These are phyloP conservation scores for Cancer borealis DNA, from an alignment of 2,888 invertebrate genomes.

Conservation along the genomic window DNA sequence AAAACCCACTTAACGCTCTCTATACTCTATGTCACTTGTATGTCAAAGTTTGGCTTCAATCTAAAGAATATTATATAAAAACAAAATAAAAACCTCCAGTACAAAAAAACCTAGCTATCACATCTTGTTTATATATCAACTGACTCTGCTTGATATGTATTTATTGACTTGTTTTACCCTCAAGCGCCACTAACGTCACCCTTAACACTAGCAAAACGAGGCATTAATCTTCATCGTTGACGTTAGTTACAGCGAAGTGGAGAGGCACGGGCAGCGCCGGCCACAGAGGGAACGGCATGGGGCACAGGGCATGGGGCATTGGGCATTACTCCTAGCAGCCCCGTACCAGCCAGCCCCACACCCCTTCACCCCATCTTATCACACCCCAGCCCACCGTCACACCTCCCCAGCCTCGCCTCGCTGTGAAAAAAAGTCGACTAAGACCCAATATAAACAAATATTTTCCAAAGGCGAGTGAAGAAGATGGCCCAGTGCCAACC, in stretches of 20 bases:
- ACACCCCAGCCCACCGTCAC: not conserved
- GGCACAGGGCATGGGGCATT: too few relatives aligned
- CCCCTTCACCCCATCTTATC: not conserved
- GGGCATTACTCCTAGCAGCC: too few relatives aligned
- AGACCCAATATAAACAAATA: conserved; percentile 69
- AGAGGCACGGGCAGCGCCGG: not conserved
- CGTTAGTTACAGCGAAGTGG: conserved; percentile 5
- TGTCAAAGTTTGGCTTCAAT: not conserved
- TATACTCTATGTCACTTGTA: not conserved
- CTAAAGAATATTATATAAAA: not conserved
- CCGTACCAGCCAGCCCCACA: not conserved
- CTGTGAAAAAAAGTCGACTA: conserved; percentile 43
- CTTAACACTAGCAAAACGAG: conserved; percentile 1
- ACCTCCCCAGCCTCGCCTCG: not conserved
- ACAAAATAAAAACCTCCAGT: not conserved
- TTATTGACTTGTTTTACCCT: not conserved
- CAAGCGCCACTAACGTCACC: conserved; percentile 23
- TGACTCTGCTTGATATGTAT: not conserved
- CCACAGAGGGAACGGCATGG: not conserved
- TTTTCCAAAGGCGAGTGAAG: conserved; percentile 59
- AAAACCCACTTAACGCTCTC: not conserved
- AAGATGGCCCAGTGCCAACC: conserved; percentile 58
- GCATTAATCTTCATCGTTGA: conserved; percentile 16
- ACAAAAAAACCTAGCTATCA: not conserved
- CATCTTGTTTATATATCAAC: not conserved